Conservation (phyloP, 2,113 vertebrate genomes). For the Scortum barcoo region DNA sequence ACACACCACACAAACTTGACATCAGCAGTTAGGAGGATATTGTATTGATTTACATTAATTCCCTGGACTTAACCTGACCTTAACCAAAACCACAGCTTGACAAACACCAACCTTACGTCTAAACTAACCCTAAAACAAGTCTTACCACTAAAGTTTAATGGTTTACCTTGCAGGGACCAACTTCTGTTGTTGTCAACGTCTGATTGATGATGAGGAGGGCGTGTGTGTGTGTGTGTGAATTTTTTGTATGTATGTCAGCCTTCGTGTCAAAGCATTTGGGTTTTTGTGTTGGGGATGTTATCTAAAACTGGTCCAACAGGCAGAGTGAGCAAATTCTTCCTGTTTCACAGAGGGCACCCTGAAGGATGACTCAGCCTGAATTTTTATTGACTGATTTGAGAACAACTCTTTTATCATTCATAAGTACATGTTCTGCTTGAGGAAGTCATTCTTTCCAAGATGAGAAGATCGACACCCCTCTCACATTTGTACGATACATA, state of each 20-base stretch:
- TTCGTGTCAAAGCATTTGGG: background rate
- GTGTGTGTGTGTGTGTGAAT: background rate
- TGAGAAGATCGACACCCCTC: background rate
- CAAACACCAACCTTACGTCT: background rate
- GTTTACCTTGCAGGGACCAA: background rate
- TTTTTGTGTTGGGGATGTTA: background rate
- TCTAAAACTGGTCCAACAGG: constrained; percentile 51
- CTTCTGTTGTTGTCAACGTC: background rate
- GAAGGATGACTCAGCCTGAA: constrained; percentile 4
- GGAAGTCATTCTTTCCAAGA: background rate
- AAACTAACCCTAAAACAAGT: background rate
- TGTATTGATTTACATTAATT: background rate
- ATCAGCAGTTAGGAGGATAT: background rate
- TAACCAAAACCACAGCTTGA: background rate
- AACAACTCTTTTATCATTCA: background rate
- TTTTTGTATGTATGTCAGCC: background rate
- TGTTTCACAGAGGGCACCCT: background rate
- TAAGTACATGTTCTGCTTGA: background rate
- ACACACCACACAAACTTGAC: too few relatives aligned
- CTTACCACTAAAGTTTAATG: background rate
- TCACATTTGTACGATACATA: background rate
- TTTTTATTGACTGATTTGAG: background rate
- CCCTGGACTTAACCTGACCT: background rate
- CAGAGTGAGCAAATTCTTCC: background rate
- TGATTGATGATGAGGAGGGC: background rate